Evolutionary conservation across 2,113 vertebrate genomes (phyloP).

Genomic region (Notarius lentiginosus): DNA sequence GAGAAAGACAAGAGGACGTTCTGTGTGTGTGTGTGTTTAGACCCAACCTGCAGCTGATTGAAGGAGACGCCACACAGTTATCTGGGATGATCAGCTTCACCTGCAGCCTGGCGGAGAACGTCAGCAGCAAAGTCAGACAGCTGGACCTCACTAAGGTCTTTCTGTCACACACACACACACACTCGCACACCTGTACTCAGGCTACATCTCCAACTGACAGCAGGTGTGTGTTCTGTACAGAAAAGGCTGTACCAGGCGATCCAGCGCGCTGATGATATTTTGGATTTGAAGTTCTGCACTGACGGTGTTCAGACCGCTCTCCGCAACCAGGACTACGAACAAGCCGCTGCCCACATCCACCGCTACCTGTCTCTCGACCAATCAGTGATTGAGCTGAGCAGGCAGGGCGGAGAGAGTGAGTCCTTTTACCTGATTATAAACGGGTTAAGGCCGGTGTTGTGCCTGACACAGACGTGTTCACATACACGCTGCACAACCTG

Average conservation of each 20-base stretch:
- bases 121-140: conserved; percentile 96
- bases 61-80: conserved; percentile 91
- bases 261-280: conserved; percentile 94
- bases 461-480: not conserved
- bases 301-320: conserved; percentile 95
- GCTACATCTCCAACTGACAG: not conserved
- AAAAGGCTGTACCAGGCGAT: conserved; percentile 97
- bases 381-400: conserved; percentile 95
- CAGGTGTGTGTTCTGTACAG: conserved; percentile 62
- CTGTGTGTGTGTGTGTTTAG: conserved; percentile 62
- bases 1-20: too few relatives aligned
- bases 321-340: conserved; percentile 90
- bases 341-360: conserved; percentile 95
- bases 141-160: conserved; percentile 93
- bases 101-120: conserved; percentile 93
- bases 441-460: not conserved
- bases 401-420: conserved; percentile 93
- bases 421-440: not conserved
- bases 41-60: conserved; percentile 92
- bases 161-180: too few relatives aligned
- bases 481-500: not conserved
- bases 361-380: conserved; percentile 95
- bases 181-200: not conserved
- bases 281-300: conserved; percentile 97
- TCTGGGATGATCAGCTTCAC: conserved; percentile 97